phyloP scores from a whole-genome alignment of 2,888 invertebrate genomes.

The Ischnus inquisitorius region DNA sequence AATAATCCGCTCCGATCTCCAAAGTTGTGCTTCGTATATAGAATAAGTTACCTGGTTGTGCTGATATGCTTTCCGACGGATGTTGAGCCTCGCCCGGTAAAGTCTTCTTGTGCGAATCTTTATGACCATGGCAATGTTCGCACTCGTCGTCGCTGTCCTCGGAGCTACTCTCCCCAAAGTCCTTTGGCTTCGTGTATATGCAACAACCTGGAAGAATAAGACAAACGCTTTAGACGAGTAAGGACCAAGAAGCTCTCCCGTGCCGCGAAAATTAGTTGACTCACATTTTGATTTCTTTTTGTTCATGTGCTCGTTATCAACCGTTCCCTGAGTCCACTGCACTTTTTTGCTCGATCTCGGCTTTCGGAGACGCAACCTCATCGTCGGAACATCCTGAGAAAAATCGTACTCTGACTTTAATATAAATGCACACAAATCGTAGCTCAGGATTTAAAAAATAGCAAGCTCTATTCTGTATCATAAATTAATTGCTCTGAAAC shows the following conservation, averaged over 20 bases:
- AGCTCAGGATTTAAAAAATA: too few species aligned
- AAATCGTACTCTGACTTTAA: not conserved
- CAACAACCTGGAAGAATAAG: constrained; percentile 91
- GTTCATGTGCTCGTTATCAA: constrained; percentile 98
- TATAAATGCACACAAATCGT: too few species aligned
- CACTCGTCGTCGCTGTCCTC: constrained; percentile 94
- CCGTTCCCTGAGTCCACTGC: constrained; percentile 95
- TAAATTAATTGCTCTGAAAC: too few species aligned
- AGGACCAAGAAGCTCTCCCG: constrained; percentile 5
- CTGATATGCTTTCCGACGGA: constrained; percentile 73
- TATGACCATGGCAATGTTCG: constrained; percentile 94
- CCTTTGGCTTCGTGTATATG: constrained; percentile 95
- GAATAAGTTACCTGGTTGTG: constrained; percentile 75
- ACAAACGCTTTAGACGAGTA: constrained; percentile 10
- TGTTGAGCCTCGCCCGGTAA: constrained; percentile 74
- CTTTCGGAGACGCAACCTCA: constrained; percentile 89
- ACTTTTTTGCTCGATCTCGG: constrained; percentile 93
- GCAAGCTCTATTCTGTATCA: too few species aligned
- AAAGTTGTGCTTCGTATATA: too few species aligned
- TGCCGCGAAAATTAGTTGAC: constrained; percentile 74
- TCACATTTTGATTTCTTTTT: constrained; percentile 99
- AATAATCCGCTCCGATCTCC: not conserved
- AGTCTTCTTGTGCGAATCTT: constrained; percentile 81
- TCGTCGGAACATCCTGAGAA: constrained; percentile 87
- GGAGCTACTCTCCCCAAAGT: constrained; percentile 95